These are phyloP conservation scores for Desmophyllum pertusum DNA, from an alignment of 92 coral and sea anemone genomes.

Conservation along the genomic window DNA sequence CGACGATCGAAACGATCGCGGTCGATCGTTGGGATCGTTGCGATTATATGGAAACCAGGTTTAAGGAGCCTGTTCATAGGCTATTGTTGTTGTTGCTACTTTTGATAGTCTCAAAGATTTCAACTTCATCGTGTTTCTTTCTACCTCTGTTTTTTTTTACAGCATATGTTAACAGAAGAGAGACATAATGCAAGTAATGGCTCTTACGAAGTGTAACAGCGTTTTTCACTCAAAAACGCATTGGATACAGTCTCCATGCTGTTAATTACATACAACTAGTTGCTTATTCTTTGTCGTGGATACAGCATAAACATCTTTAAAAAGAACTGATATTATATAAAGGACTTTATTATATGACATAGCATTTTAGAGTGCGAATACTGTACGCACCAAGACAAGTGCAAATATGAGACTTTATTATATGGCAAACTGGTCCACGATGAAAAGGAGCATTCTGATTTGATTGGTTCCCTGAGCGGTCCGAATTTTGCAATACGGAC, in stretches of 20 bases:
- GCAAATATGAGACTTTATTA: no score
- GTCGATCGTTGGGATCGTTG: no score
- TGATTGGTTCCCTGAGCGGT: no score
- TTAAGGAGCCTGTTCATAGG: no score
- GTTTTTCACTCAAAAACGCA: neutral
- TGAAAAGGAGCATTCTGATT: no score
- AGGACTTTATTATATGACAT: no score
- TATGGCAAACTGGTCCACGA: no score
- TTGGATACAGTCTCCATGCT: neutral
- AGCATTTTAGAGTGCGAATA: no score
- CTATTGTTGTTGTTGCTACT: neutral
- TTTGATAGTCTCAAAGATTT: neutral
- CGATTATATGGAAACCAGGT: no score
- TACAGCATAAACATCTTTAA: neutral
- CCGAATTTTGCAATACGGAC: no score
- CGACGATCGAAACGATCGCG: no score
- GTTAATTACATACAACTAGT: neutral
- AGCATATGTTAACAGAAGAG: constrained; percentile 85
- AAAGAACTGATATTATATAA: neutral
- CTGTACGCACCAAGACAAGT: no score
- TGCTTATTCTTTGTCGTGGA: neutral
- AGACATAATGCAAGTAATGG: constrained; percentile 43
- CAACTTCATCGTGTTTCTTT: neutral
- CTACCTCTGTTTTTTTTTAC: constrained; percentile 17
- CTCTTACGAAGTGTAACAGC: constrained; percentile 19